phyloP scores from a whole-genome alignment of 2,113 vertebrate species.

The Patagioenas fasciata region DNA sequence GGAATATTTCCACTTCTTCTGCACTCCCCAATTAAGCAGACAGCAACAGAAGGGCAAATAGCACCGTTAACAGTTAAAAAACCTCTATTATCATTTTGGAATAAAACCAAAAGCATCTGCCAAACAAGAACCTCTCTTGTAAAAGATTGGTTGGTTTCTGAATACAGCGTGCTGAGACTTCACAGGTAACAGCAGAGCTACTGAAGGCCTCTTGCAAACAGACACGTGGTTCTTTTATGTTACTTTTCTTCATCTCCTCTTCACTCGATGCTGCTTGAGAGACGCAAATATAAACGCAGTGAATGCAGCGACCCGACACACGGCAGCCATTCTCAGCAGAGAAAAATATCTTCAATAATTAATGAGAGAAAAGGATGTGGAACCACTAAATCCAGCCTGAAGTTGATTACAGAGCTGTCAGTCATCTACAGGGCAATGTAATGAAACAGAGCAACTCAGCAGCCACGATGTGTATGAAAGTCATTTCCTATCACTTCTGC shows the following conservation, averaged over 20 bases:
- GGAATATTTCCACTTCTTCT: not conserved
- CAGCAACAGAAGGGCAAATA: not conserved
- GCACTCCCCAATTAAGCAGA: not conserved
- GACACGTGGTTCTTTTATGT: not conserved
- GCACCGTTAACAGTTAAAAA: not conserved
- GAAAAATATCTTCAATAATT: constrained; percentile 48
- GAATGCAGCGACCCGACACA: rapidly evolving
- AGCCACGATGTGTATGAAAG: constrained; percentile 47
- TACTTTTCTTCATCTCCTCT: not conserved
- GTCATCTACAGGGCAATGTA: constrained; percentile 34
- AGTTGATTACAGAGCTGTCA: constrained; percentile 60
- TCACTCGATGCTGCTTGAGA: not conserved
- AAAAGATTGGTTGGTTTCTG: not conserved
- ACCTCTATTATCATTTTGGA: not conserved
- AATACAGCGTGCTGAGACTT: not conserved
- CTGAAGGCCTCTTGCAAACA: not conserved
- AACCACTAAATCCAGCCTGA: constrained; percentile 46
- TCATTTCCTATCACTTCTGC: constrained; percentile 56
- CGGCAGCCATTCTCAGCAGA: not conserved
- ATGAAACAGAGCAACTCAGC: constrained; percentile 42
- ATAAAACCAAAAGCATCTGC: not conserved
- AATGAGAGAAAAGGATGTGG: constrained; percentile 18
- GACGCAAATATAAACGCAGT: not conserved
- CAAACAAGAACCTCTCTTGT: not conserved
- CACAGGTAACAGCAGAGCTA: not conserved